A percentile compares a stretch with the other conserved stretches of the same genome.
Evolutionary conservation across 2,797 vertebrate genomes (phyloP).

Genomic region (Gallinago stenura): DNA sequence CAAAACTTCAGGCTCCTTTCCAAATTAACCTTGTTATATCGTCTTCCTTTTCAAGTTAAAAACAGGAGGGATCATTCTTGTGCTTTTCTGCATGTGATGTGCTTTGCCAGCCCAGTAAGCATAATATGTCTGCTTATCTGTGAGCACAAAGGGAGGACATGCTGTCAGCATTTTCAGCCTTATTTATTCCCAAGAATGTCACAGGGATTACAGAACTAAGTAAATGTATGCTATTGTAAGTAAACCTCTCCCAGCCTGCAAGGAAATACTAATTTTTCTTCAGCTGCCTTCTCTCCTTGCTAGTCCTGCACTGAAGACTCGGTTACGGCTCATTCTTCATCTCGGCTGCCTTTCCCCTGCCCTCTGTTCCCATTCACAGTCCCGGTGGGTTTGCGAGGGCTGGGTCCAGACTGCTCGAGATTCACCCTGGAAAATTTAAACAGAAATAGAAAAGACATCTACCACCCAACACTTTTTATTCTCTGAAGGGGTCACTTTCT

Average conservation of each 20-base stretch:
- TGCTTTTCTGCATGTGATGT: neutral
- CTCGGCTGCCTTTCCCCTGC: neutral
- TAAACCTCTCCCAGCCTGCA: neutral
- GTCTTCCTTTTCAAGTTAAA: neutral
- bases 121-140: neutral
- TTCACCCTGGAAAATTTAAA: neutral
- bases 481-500: neutral
- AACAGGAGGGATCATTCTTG: neutral
- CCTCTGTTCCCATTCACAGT: neutral
- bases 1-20: neutral
- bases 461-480: neutral
- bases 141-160: neutral
- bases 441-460: neutral
- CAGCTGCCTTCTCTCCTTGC: neutral
- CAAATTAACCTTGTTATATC: neutral
- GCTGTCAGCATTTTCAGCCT: neutral
- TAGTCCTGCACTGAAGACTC: neutral
- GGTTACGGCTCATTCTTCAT: neutral
- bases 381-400: neutral
- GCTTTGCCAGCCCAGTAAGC: neutral
- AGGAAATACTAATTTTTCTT: neutral
- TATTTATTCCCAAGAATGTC: slow-evolving; percentile 2
- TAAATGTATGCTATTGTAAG: neutral
- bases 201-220: neutral
- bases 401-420: neutral